Evolutionary conservation across 1,140 invertebrate genomes (phyloP).

Genomic region (Formica selysi): DNA sequence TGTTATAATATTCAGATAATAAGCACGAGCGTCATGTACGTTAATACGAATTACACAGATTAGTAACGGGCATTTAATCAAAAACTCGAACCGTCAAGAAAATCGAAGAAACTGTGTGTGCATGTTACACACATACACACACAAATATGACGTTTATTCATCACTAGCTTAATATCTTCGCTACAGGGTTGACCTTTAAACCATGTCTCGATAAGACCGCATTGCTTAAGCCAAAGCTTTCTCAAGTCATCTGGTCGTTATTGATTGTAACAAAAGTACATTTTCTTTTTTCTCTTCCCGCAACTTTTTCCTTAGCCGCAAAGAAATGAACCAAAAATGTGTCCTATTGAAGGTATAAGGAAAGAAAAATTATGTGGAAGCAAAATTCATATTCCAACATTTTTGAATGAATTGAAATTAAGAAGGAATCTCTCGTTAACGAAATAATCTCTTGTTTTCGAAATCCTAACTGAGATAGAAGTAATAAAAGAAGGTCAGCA

Average conservation of each 20-base stretch:
- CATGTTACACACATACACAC: constrained; percentile 28
- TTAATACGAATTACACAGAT: constrained; percentile 1
- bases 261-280: constrained; percentile 28
- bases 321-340: not conserved
- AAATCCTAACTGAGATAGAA: constrained; percentile 5
- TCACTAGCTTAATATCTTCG: constrained; percentile 75
- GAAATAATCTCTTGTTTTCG: constrained; percentile 1
- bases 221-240: constrained; percentile 56
- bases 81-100: not conserved
- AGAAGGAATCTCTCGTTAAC: not conserved
- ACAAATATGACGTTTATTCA: constrained; percentile 58
- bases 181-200: constrained; percentile 81
- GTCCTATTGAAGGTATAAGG: not conserved
- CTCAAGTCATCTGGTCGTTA: constrained; percentile 62
- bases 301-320: not conserved
- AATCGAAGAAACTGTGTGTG: constrained; percentile 50
- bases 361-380: not conserved
- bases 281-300: constrained; percentile 19
- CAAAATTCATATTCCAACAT: not conserved
- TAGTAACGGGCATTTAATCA: not conserved
- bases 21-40: not conserved
- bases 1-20: not conserved
- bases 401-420: not conserved
- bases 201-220: constrained; percentile 75
- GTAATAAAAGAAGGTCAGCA: not conserved